A percentile compares a stretch with the other conserved stretches of the same genome.
Conservation (phyloP, 2,113 vertebrate genomes). For the Fregata magnificens region DNA sequence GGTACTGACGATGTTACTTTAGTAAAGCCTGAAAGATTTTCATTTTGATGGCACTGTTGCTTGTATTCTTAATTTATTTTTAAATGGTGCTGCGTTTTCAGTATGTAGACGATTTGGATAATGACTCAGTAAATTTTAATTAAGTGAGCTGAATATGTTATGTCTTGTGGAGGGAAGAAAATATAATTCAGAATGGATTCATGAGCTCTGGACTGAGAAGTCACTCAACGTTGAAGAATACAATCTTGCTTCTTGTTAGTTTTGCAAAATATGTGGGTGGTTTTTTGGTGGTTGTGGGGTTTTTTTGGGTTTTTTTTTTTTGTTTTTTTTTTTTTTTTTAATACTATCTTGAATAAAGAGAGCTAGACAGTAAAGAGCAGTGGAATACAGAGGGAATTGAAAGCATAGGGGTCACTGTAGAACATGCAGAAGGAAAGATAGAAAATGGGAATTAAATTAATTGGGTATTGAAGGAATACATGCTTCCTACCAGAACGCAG, state of each 20-base stretch:
- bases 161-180: background rate
- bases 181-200: constrained; percentile 9
- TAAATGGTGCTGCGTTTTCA: background rate
- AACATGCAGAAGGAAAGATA: background rate
- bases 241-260: background rate
- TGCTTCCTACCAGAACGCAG: background rate
- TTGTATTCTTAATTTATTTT: constrained; percentile 46
- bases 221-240: background rate
- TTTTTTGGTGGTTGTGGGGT: too few relatives aligned
- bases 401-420: background rate
- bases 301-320: too few relatives aligned
- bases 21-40: constrained; percentile 16
- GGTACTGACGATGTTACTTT: background rate
- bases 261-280: background rate
- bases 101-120: constrained; percentile 20
- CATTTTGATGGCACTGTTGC: background rate
- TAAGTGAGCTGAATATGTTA: constrained; percentile 53
- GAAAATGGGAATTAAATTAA: background rate
- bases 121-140: constrained; percentile 68
- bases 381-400: background rate
- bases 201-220: constrained; percentile 1
- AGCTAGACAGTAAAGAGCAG: background rate
- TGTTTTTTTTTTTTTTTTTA: background rate
- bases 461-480: background rate
- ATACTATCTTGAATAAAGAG: background rate